Conservation (phyloP, 92 coral and sea anemone species). For the Pocillopora grandis region DNA sequence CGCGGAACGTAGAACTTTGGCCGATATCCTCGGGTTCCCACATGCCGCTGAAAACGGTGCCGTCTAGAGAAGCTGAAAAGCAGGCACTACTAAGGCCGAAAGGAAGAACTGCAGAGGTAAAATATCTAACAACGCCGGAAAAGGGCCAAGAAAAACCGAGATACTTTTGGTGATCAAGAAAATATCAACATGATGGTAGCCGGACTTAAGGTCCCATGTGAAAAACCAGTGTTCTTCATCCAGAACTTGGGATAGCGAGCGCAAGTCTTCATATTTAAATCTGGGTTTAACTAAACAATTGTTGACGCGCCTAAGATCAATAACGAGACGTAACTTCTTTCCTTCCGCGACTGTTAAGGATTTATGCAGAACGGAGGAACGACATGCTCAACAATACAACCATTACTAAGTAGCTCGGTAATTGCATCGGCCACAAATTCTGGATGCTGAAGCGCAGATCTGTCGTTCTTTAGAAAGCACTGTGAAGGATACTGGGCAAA, state of each 20-base stretch:
- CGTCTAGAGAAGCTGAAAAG: background rate
- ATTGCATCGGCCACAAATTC: constrained; percentile 50
- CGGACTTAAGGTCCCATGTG: constrained; percentile 51
- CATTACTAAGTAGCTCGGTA: constrained; percentile 31
- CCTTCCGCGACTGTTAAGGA: background rate
- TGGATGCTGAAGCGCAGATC: constrained; percentile 36
- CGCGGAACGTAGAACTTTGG: constrained; percentile 36
- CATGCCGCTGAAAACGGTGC: constrained; percentile 35
- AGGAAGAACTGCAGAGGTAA: constrained; percentile 35
- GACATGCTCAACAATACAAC: constrained; percentile 53
- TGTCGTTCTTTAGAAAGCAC: constrained; percentile 47
- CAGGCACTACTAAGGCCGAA: constrained; percentile 33
- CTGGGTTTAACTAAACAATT: constrained; percentile 27
- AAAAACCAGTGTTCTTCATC: constrained; percentile 30
- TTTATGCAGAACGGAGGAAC: background rate
- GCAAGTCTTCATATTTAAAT: constrained; percentile 50
- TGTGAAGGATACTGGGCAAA: constrained; percentile 26
- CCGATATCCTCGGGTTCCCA: constrained; percentile 25
- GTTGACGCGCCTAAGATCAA: constrained; percentile 50
- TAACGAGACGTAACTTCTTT: constrained; percentile 38
- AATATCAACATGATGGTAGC: constrained; percentile 53
- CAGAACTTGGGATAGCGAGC: constrained; percentile 27
- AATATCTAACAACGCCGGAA: constrained; percentile 18
- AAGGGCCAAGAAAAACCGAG: constrained; percentile 19
- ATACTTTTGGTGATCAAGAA: constrained; percentile 7